A percentile compares a stretch with the other conserved stretches of the same genome.
Evolutionary conservation across 2,113 vertebrate species (phyloP).

Genomic region (Chloropsis cyanopogon): DNA sequence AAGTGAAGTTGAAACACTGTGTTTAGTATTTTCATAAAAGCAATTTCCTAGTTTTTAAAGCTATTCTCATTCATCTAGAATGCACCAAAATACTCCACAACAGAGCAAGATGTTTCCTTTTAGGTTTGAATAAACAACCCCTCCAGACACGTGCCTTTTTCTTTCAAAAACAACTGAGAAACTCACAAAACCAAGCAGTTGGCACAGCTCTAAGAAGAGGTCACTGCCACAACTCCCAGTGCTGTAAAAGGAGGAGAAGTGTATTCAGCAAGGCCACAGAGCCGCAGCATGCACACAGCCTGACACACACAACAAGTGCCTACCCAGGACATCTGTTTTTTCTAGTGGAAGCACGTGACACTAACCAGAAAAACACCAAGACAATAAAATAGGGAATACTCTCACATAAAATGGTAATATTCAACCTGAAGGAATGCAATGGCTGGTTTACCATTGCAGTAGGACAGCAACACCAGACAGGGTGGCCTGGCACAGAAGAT

Average conservation of each 20-base stretch:
- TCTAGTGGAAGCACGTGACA: background rate
- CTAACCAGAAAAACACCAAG: background rate
- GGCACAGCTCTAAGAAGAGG: background rate
- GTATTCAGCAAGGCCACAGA: background rate
- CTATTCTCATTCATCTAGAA: background rate
- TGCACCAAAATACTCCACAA: background rate
- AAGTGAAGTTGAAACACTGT: background rate
- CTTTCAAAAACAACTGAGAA: background rate
- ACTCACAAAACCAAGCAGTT: background rate
- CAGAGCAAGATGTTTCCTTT: slow-evolving; percentile 1
- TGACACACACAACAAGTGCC: background rate
- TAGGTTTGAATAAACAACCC: background rate
- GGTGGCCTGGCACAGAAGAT: background rate
- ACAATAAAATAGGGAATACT: background rate
- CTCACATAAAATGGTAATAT: background rate
- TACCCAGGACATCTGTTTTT: background rate
- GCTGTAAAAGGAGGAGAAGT: background rate
- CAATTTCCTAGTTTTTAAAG: background rate
- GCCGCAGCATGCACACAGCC: background rate
- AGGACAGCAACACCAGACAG: background rate
- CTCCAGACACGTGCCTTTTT: background rate
- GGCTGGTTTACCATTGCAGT: background rate
- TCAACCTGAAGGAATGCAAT: background rate
- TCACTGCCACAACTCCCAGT: background rate
- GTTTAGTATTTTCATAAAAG: background rate